Evolutionary conservation across 2,797 vertebrate genomes (phyloP).

Genomic region (Chelon labrosus): DNA sequence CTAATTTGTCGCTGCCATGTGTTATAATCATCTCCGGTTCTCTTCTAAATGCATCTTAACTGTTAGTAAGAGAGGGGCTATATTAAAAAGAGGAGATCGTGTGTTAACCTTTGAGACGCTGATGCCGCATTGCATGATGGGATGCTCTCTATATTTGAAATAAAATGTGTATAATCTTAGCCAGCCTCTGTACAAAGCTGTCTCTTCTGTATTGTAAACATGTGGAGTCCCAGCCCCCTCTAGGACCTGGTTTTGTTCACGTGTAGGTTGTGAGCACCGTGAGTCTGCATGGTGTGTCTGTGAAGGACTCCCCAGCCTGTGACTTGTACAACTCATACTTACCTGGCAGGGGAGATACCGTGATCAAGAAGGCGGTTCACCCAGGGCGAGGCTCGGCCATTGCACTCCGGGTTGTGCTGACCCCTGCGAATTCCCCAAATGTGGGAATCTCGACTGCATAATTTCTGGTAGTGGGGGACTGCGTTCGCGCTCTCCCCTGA

Average conservation of each 20-base stretch:
- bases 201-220: not conserved
- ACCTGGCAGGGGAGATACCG: no score
- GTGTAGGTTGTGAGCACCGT: not conserved
- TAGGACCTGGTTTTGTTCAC: not conserved
- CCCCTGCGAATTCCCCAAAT: no score
- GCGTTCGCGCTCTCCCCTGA: no score
- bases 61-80: not conserved
- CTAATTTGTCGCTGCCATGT: not conserved
- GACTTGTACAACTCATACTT: constrained; percentile 6
- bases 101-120: not conserved
- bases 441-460: no score
- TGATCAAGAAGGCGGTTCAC: no score
- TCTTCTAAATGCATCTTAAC: no score
- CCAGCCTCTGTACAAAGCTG: not conserved
- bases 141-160: accelerated
- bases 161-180: not conserved
- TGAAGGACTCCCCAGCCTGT: accelerated
- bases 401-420: no score
- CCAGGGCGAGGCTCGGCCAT: no score
- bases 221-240: not conserved
- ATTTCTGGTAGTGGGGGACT: no score
- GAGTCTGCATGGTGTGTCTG: not conserved
- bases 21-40: not conserved
- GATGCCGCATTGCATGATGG: constrained; percentile 2
- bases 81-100: not conserved